Percentiles rank a stretch among this genome's conserved stretches.
These are phyloP conservation scores for Tridacna gigas DNA, from an alignment of 2,888 invertebrate species.

Conservation along the genomic window DNA sequence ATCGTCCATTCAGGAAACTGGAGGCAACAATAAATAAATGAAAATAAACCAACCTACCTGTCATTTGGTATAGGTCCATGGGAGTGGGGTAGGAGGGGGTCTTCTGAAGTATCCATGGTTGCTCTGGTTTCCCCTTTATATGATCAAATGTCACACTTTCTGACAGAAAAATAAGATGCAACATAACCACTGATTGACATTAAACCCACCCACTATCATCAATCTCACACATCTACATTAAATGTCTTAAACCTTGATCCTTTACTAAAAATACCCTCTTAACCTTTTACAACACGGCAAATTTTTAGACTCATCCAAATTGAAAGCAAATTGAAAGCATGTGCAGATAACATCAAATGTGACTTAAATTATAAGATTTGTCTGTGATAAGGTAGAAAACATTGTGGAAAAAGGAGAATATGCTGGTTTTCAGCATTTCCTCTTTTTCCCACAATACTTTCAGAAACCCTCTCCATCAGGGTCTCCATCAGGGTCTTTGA, in stretches of 20 bases:
- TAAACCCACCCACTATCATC: background rate
- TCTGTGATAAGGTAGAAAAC: background rate
- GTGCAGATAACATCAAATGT: no score
- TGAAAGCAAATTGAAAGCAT: no score
- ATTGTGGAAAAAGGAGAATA: background rate
- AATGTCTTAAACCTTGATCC: background rate
- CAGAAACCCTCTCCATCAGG: no score
- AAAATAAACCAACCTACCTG: constrained; percentile 41
- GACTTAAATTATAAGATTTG: background rate
- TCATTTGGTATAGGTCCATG: constrained; percentile 61
- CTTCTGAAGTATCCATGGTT: constrained; percentile 57
- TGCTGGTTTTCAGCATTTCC: background rate
- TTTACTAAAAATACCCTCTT: no score
- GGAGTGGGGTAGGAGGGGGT: constrained; percentile 53
- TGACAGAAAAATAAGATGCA: background rate
- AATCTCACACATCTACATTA: background rate
- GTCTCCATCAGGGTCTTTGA: no score
- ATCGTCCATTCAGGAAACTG: no score
- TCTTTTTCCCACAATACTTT: background rate
- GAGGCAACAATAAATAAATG: background rate
- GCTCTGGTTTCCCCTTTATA: background rate
- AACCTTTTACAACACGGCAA: no score
- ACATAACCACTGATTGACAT: background rate
- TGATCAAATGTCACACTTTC: background rate
- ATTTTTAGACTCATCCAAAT: no score